phyloP scores from a whole-genome alignment of 2,888 invertebrate genomes.

The Oscheius sp. region DNA sequence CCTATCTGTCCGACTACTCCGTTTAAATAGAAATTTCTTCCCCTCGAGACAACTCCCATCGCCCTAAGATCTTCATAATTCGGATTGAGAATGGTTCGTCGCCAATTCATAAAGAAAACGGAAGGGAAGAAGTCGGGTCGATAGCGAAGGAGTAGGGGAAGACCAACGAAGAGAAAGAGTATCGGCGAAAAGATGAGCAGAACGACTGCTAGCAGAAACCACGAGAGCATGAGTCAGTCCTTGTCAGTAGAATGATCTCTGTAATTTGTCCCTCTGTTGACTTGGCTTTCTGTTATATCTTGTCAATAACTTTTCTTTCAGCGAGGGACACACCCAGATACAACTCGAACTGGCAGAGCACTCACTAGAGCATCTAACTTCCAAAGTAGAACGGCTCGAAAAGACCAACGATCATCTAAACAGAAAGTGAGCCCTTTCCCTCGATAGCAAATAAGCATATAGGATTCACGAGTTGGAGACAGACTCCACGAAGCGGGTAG shows the following conservation, averaged over 20 bases:
- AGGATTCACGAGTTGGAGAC: slow-evolving; percentile 65
- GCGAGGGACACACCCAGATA: slow-evolving; percentile 70
- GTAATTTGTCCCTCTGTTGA: slow-evolving; percentile 3
- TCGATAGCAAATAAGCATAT: slow-evolving; percentile 15
- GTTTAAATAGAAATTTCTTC: slow-evolving; percentile 58
- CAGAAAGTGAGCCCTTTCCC: slow-evolving; percentile 44
- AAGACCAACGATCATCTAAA: slow-evolving; percentile 72
- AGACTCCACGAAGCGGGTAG: slow-evolving; percentile 73
- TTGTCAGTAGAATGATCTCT: not conserved
- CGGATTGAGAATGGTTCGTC: slow-evolving; percentile 27
- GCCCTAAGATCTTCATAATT: slow-evolving; percentile 56
- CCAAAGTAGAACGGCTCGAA: slow-evolving; percentile 77
- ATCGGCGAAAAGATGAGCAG: not conserved
- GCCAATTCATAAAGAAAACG: slow-evolving; percentile 63
- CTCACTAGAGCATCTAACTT: slow-evolving; percentile 84
- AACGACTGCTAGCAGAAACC: slow-evolving; percentile 7
- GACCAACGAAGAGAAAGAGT: not conserved
- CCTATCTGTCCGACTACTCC: slow-evolving; percentile 51
- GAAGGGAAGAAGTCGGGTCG: slow-evolving; percentile 54
- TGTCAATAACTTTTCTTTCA: no score
- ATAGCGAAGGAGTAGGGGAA: slow-evolving; percentile 46
- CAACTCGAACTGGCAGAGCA: slow-evolving; percentile 74
- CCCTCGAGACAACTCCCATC: slow-evolving; percentile 56
- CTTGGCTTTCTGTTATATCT: slow-evolving; percentile 22
- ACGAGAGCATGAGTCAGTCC: not conserved